Base-by-base conservation (phyloP, 1,140 invertebrate species). In the Radopholus similis region DNA sequence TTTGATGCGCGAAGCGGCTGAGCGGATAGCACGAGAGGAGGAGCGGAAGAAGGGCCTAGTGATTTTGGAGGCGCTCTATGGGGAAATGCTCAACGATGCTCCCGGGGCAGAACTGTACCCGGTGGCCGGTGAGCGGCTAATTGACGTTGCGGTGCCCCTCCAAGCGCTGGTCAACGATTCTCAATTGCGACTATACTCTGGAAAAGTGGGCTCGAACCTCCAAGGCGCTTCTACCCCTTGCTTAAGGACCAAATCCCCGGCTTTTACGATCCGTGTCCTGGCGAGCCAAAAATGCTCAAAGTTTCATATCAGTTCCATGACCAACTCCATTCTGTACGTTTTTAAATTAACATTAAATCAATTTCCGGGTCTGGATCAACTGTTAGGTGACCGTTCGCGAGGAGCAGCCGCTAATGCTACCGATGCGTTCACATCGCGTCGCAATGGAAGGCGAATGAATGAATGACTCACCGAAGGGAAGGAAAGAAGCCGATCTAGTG, bases 251-350 rank as follows among this genome's bases (percentile, higher is more conserved):
- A 95, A 81, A 84, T 97, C 56, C 90, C 93, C 37, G 95, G 95
- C 30, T 97, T 98, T 84, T 97, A 91, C 84, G 95, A 97, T 84
- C 92, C 93, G 0, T 92, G 91, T 80, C 87, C 94, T 18, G 92
- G 93, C 2, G 92, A 96, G 73, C 89, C 91, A 5, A 98, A 98
- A 83, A 87, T 87, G 67, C 84, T 98, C 28, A 88, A 89, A 38
- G 87, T 98, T 64, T 88, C 90, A 75, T 98, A 97, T 83, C 87
- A 88, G 74, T 95, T 90, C 84, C 88, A 89, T 74, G 88, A 88
- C 81, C 87, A 89, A 77, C 84, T 87, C 5, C 90, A 95, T 83
- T 87, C 90, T 78, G 88, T 90, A n/a, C n/a, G n/a, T n/a, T n/a
- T n/a, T n/a, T n/a, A n/a, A n/a, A n/a, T n/a, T n/a, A n/a, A n/a